These are phyloP conservation scores for Sylvietta virens DNA, from an alignment of 2,113 vertebrate species.

Conservation along the genomic window DNA sequence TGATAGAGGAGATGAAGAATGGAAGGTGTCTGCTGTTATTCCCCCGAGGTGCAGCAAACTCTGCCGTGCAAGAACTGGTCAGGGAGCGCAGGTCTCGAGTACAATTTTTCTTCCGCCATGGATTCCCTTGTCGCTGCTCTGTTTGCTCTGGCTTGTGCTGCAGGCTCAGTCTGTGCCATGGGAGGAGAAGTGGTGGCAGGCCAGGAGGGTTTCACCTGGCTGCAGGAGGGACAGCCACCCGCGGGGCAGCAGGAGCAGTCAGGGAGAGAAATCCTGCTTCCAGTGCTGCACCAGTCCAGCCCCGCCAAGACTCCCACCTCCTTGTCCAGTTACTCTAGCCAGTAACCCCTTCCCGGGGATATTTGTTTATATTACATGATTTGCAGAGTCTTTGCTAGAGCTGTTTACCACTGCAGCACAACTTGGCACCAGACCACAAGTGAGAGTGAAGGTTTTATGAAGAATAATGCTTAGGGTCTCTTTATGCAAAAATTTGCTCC, in stretches of 20 bases:
- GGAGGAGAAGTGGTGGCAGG: background rate
- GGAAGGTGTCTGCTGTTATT: background rate
- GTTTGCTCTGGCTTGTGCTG: background rate
- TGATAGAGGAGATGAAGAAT: background rate
- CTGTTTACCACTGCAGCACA: background rate
- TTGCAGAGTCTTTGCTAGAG: background rate
- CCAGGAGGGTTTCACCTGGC: background rate
- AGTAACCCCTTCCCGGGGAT: background rate
- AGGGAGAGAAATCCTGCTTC: background rate
- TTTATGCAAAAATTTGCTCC: background rate
- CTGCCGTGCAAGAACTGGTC: background rate
- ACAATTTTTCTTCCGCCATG: background rate
- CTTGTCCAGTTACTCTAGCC: background rate
- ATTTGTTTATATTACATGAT: rapidly evolving
- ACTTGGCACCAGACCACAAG: background rate
- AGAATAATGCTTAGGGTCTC: background rate
- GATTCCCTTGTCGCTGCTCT: background rate
- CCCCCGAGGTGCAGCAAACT: background rate
- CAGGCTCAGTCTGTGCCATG: background rate
- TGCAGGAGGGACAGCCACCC: background rate
- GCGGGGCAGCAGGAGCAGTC: rapidly evolving
- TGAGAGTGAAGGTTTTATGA: background rate
- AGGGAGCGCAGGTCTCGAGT: rapidly evolving
- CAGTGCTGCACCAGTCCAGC: background rate
- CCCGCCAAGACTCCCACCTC: background rate